Percentiles rank a stretch among this genome's conserved stretches.
Conservation (phyloP, 35 echinoderm and acorn worm species). For the Anneissia japonica region DNA sequence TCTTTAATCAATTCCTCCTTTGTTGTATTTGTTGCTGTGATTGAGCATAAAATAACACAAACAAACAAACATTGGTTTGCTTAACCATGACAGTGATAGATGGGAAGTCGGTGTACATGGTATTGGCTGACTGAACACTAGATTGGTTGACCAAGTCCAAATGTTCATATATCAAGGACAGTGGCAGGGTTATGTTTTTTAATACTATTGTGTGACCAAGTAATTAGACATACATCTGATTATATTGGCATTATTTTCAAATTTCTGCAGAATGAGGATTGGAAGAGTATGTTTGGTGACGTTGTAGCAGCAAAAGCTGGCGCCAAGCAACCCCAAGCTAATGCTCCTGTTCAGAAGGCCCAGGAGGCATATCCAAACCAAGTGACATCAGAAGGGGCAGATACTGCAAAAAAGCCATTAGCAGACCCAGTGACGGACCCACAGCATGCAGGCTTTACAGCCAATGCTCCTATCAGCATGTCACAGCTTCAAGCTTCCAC, state of each 20-base stretch:
- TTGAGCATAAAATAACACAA: too few species aligned
- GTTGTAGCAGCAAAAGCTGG: constrained; percentile 15
- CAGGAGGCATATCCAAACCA: constrained; percentile 41
- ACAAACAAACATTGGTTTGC: too few species aligned
- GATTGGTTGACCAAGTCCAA: too few species aligned
- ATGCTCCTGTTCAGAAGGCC: neutral
- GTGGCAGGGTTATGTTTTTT: too few species aligned
- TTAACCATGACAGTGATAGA: too few species aligned
- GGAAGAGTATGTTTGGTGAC: constrained; percentile 84
- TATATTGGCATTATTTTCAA: neutral
- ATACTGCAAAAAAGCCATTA: neutral
- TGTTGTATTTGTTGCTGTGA: too few species aligned
- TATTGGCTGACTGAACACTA: too few species aligned
- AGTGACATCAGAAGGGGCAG: neutral
- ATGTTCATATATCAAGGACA: too few species aligned
- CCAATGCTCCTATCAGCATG: constrained; percentile 77
- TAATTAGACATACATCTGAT: too few species aligned
- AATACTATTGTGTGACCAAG: too few species aligned
- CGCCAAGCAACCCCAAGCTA: neutral
- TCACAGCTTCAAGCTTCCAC: constrained; percentile 85
- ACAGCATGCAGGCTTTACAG: constrained; percentile 24
- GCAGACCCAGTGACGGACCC: neutral
- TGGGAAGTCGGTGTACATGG: too few species aligned
- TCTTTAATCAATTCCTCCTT: too few species aligned
- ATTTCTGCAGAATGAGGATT: constrained; percentile 77